Conservation (phyloP, 1,140 invertebrate species). For the Sipha flava region DNA sequence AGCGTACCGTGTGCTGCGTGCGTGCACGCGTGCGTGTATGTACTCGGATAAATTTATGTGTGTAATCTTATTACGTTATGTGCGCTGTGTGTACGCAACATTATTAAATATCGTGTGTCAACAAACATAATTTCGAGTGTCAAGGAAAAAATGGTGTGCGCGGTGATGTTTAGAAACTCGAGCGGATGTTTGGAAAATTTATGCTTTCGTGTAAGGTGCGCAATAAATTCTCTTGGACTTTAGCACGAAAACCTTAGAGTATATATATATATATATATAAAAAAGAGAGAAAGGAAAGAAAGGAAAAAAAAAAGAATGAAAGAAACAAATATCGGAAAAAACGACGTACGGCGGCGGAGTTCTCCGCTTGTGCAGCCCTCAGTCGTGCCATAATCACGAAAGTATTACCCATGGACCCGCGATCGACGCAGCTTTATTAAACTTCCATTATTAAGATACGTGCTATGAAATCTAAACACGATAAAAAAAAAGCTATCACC, state of each 20-base stretch:
- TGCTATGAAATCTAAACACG: neutral
- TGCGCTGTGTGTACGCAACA: too few species aligned
- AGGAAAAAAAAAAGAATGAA: neutral
- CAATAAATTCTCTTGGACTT: neutral
- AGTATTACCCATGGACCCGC: neutral
- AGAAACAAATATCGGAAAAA: neutral
- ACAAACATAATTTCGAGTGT: neutral
- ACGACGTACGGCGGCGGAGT: too few species aligned
- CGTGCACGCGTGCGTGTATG: too few species aligned
- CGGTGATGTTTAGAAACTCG: neutral
- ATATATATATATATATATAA: too few species aligned
- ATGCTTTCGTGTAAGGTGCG: neutral
- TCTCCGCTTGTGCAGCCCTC: neutral
- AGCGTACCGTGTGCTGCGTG: too few species aligned
- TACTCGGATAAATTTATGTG: too few species aligned
- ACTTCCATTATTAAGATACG: conserved; percentile 12
- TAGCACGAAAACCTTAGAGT: neutral
- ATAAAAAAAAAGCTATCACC: neutral
- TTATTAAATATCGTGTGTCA: too few species aligned
- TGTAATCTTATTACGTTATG: too few species aligned
- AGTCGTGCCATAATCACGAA: neutral
- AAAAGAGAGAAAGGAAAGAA: neutral
- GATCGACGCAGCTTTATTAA: conserved; percentile 6
- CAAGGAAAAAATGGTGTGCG: neutral
- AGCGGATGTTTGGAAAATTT: neutral